Evolutionary conservation across 2,797 vertebrate genomes (phyloP).

Genomic region (Paramormyrops hopkinsi): DNA sequence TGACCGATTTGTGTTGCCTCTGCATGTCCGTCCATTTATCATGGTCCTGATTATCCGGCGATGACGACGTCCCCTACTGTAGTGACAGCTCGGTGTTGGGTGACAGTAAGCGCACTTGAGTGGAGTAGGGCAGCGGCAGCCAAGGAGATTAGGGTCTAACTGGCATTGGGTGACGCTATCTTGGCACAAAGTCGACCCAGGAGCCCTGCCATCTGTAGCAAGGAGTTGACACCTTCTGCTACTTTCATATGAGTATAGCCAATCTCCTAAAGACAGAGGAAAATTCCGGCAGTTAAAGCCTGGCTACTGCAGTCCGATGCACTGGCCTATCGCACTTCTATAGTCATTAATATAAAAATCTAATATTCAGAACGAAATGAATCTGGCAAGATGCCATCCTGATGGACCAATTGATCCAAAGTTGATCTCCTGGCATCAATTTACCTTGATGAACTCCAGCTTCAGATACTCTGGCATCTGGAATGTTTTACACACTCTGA

Average conservation of each 20-base stretch:
- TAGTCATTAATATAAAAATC: background rate
- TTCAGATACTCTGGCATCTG: conserved; percentile 94
- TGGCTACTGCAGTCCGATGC: background rate
- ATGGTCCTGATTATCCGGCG: background rate
- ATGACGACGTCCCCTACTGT: background rate
- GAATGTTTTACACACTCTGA: conserved; percentile 94
- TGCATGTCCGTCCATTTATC: background rate
- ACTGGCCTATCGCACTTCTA: background rate
- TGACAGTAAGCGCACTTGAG: background rate
- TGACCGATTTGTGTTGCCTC: background rate
- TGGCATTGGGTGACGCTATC: conserved; percentile 67
- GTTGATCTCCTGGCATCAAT: background rate
- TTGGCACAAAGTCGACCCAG: conserved; percentile 87
- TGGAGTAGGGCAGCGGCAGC: background rate
- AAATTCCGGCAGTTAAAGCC: background rate
- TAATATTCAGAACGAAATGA: background rate
- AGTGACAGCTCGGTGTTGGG: background rate
- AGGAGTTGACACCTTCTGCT: conserved; percentile 85
- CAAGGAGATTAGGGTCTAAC: conserved; percentile 38
- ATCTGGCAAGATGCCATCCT: background rate
- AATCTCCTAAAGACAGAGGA: conserved; percentile 71
- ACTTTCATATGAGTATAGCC: conserved; percentile 93
- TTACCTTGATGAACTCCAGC: conserved; percentile 93
- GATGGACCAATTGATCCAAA: background rate
- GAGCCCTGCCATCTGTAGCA: conserved; percentile 90